These are phyloP conservation scores for Corynorhinus townsendii DNA, from an alignment of 2,113 vertebrate species.

Conservation along the genomic window DNA sequence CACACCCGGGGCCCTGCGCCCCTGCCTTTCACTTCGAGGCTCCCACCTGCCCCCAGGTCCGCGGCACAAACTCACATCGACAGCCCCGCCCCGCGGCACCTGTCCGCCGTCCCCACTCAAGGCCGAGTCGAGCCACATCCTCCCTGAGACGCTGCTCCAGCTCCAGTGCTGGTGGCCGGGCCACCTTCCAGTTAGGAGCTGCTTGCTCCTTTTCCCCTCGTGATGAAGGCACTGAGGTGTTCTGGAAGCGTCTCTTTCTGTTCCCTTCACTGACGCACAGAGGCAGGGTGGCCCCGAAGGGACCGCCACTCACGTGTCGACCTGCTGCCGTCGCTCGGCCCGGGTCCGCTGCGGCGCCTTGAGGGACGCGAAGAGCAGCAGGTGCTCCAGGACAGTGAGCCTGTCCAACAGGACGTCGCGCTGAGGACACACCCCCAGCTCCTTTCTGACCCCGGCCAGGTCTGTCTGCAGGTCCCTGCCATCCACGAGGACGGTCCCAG, in stretches of 20 bases:
- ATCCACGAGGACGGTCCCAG: conserved; percentile 86
- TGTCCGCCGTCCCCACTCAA: neutral
- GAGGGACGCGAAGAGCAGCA: conserved; percentile 86
- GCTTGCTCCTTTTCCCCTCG: neutral
- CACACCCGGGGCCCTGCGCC: neutral
- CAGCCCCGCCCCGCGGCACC: fast-evolving
- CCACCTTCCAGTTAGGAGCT: neutral
- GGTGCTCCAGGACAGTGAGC: conserved; percentile 89
- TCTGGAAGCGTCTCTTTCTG: no score
- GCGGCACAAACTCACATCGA: fast-evolving
- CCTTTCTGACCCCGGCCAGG: conserved; percentile 80
- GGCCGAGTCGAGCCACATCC: neutral
- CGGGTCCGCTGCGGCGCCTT: conserved; percentile 71
- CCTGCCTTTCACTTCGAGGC: neutral
- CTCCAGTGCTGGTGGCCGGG: fast-evolving
- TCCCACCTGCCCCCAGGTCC: neutral
- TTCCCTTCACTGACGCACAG: no score
- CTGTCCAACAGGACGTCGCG: conserved; percentile 86
- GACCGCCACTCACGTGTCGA: conserved; percentile 55
- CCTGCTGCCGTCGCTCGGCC: conserved; percentile 55
- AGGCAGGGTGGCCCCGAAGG: fast-evolving
- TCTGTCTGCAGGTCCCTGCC: conserved; percentile 87
- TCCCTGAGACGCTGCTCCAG: no score
- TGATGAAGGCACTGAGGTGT: neutral
- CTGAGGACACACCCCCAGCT: conserved; percentile 91